Evolutionary conservation across 2,113 vertebrate genomes (phyloP), one percentile per base, ranked within the genome.

Genomic region (Zosterops pallidus): DNA sequence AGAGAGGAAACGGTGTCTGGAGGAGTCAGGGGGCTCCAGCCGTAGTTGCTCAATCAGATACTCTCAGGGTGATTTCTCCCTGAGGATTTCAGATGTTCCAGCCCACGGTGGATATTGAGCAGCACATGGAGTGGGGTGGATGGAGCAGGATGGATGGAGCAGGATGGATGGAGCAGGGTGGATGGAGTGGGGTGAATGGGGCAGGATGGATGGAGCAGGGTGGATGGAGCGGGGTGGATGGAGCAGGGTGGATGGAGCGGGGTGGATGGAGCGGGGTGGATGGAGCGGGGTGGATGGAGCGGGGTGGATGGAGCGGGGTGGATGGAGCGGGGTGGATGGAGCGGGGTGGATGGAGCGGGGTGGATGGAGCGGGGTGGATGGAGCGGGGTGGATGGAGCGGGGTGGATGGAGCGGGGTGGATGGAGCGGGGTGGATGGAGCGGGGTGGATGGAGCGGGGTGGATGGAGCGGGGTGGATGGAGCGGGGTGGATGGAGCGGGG

Each of bases 31-130:
- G 67, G 17, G 60, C 44, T 55, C 1, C 3, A 3, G 16, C 46
- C 5, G 2, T 9, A 26, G 6, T 1, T 11, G 7, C 64, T 77
- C 52, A 0, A 15, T 13, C 6, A 1, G 56, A 25, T 12, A 1
- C 56, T 20, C 26, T 1, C 0, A 3, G 7, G 70, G 15, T 9
- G 39, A 16, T 7, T 39, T 22, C 60, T 85, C 55, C 7, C 5
- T 5, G 60, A 35, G 75, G 11, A 6, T 15, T 41, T 60, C 46
- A 6, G 59, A 8, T 4, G 28, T 19, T 59, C 13, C 49, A 59
- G 50, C 11, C 2, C 6, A 0, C 0, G 0, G 0, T 28, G 70
- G 37, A 0, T 2, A 1, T 0, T 9, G 39, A 35, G 39, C 28
- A 7, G 4, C 8, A 1, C 3, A 0, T 0, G n/a, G 23, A 9